These are phyloP conservation scores for Panthera tigris DNA, from an alignment of 2,113 vertebrate genomes.

Conservation along the genomic window DNA sequence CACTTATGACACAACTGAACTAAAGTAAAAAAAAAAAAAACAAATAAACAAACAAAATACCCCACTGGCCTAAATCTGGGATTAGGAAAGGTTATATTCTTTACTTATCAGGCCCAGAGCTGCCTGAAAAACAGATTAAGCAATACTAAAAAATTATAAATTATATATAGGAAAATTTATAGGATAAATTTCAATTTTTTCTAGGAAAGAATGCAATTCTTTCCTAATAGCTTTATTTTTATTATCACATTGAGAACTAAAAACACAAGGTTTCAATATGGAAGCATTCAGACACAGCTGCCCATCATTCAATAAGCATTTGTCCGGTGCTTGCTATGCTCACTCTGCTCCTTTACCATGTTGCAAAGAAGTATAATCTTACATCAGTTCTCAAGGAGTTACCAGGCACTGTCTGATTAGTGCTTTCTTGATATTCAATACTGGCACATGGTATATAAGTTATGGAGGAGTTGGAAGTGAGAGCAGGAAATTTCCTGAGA, in stretches of 20 bases:
- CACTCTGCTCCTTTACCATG: background rate
- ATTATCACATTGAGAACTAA: background rate
- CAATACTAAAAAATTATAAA: background rate
- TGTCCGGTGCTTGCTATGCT: background rate
- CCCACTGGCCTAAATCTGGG: background rate
- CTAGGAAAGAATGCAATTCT: background rate
- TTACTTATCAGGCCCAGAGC: background rate
- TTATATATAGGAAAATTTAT: background rate
- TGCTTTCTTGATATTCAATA: background rate
- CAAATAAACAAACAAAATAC: background rate
- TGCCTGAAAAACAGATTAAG: background rate
- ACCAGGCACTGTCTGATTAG: background rate
- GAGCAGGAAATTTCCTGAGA: background rate
- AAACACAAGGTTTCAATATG: background rate
- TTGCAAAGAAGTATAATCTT: background rate
- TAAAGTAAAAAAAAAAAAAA: background rate
- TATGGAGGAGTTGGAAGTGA: background rate
- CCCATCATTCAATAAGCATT: background rate
- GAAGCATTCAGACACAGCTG: background rate
- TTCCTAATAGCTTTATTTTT: background rate
- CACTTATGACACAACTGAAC: background rate
- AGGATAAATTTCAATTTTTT: conserved; percentile 22
- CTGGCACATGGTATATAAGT: background rate
- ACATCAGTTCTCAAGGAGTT: background rate
- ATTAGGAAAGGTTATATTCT: background rate